Evolutionary conservation across 1,140 invertebrate species (phyloP).

Genomic region (Brachionus plicatilis): DNA sequence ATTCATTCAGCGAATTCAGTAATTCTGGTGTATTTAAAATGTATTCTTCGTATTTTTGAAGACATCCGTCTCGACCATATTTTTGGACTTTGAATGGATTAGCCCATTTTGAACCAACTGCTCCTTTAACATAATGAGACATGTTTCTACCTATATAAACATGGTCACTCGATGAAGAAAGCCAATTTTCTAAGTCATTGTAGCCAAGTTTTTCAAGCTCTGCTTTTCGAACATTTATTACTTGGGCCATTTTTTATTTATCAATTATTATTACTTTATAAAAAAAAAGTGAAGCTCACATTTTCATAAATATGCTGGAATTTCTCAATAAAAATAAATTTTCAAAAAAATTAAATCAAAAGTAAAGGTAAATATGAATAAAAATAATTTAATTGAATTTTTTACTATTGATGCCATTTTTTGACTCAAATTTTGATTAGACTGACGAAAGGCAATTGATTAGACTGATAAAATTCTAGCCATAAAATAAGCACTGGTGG

Average conservation of each 20-base stretch:
- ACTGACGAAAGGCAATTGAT: too few relatives aligned
- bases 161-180: background rate
- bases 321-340: background rate
- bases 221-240: slow-evolving; percentile 30
- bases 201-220: slow-evolving; percentile 25
- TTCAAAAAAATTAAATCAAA: background rate
- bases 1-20: background rate
- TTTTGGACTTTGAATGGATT: slow-evolving; percentile 30
- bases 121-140: slow-evolving; percentile 36
- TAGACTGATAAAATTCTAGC: too few relatives aligned
- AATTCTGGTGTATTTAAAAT: background rate
- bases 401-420: too few relatives aligned
- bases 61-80: slow-evolving; percentile 25
- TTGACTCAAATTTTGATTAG: too few relatives aligned
- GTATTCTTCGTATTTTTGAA: slow-evolving; percentile 28
- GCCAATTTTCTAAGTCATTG: slow-evolving; percentile 23
- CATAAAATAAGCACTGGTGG: background rate
- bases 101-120: slow-evolving; percentile 33
- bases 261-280: background rate
- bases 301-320: background rate
- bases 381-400: too few relatives aligned
- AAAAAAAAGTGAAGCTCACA: background rate
- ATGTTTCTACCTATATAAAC: slow-evolving; percentile 37
- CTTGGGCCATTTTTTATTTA: background rate
- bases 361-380: background rate